These are phyloP conservation scores for Cyclophora punctaria DNA, from an alignment of 2,888 invertebrate species.

Conservation along the genomic window DNA sequence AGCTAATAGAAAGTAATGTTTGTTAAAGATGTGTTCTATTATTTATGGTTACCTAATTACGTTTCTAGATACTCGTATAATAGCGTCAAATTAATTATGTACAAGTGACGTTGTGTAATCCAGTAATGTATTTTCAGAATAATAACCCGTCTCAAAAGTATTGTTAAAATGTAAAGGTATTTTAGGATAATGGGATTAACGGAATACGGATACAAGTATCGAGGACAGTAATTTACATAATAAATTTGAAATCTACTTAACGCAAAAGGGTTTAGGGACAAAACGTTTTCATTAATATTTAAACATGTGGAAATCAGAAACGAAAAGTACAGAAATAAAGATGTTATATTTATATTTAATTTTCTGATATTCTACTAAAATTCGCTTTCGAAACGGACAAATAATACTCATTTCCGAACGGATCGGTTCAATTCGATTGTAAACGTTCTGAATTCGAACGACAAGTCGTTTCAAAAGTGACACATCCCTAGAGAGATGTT, in stretches of 20 bases:
- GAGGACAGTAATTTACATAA: slow-evolving; percentile 20
- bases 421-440: slow-evolving; percentile 35
- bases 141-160: too few relatives aligned
- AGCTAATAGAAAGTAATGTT: too few relatives aligned
- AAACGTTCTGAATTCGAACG: slow-evolving; percentile 21
- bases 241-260: slow-evolving; percentile 23
- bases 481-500: slow-evolving; percentile 51
- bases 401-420: slow-evolving; percentile 18
- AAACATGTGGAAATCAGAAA: slow-evolving; percentile 3
- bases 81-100: too few relatives aligned
- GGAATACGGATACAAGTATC: too few relatives aligned
- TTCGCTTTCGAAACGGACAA: slow-evolving; percentile 7
- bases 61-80: too few relatives aligned
- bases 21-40: too few relatives aligned
- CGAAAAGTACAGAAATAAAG: background rate
- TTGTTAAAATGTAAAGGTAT: too few relatives aligned
- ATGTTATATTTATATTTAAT: background rate
- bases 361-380: background rate
- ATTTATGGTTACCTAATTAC: too few relatives aligned
- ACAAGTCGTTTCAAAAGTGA: slow-evolving; percentile 5
- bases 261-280: slow-evolving; percentile 18
- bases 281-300: slow-evolving; percentile 20
- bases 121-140: too few relatives aligned
- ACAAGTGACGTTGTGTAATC: too few relatives aligned
- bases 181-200: too few relatives aligned